phyloP scores from a whole-genome alignment of 2,888 invertebrate genomes.

The Sinhomidia bicolor region DNA sequence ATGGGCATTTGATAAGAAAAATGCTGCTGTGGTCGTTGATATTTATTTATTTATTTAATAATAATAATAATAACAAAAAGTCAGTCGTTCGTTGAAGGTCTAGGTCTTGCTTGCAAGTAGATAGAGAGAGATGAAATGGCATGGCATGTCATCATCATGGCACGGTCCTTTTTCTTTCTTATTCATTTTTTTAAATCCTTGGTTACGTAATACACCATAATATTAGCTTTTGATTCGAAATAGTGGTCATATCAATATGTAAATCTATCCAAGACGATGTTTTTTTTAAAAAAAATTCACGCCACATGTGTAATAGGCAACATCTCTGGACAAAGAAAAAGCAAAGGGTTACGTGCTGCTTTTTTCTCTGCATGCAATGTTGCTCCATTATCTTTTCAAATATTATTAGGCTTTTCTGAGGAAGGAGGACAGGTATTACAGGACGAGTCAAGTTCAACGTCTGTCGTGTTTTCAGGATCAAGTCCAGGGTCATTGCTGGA shows the following conservation, averaged over 20 bases:
- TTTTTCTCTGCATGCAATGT: conserved; percentile 47
- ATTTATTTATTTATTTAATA: too few relatives aligned
- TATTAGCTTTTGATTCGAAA: conserved; percentile 30
- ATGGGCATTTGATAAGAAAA: neutral
- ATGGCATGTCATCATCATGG: too few relatives aligned
- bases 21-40: neutral
- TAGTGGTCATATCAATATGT: conserved; percentile 54
- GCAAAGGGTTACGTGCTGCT: conserved; percentile 43
- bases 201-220: conserved; percentile 44
- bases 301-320: conserved; percentile 59
- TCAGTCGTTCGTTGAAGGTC: conserved; percentile 59
- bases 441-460: conserved; percentile 46
- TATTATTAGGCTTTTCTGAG: neutral
- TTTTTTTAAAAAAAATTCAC: conserved; percentile 34
- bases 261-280: conserved; percentile 40
- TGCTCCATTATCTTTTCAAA: conserved; percentile 9
- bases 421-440: conserved; percentile 28
- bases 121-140: conserved; percentile 66
- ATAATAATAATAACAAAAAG: too few relatives aligned
- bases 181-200: too few relatives aligned
- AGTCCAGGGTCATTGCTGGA: conserved; percentile 70
- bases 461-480: conserved; percentile 65
- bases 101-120: conserved; percentile 58
- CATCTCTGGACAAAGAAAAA: neutral
- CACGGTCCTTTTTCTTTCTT: conserved; percentile 47